These are phyloP conservation scores for Pseudomyrmex dendroicus DNA, from an alignment of 1,140 invertebrate species.

Conservation along the genomic window DNA sequence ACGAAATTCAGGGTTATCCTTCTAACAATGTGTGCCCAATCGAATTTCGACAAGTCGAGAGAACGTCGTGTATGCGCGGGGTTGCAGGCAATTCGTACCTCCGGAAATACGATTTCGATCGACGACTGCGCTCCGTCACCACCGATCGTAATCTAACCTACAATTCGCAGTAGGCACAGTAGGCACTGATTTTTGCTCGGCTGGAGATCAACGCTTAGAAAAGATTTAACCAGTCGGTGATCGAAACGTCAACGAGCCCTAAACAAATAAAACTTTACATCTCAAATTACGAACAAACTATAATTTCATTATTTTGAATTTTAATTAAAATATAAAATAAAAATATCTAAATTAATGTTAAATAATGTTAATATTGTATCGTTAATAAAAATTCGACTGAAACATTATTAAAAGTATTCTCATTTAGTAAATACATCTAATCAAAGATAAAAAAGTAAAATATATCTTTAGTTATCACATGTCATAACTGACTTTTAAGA, in stretches of 20 bases:
- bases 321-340: background rate
- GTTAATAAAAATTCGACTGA: background rate
- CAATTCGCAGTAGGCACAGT: constrained; percentile 75
- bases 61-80: constrained; percentile 22
- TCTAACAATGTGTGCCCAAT: constrained; percentile 65
- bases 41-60: constrained; percentile 58
- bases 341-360: background rate
- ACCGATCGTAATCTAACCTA: constrained; percentile 79
- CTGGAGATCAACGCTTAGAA: constrained; percentile 11
- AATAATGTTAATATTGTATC: background rate
- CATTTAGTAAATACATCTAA: constrained; percentile 7
- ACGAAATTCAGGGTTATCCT: constrained; percentile 67
- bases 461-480: background rate
- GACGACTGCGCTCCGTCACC: constrained; percentile 76
- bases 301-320: background rate
- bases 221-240: constrained; percentile 14
- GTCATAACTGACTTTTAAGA: background rate
- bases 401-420: background rate
- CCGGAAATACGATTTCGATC: constrained; percentile 82
- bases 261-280: constrained; percentile 9
- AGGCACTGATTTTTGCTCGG: constrained; percentile 66
- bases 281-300: background rate
- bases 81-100: constrained; percentile 72
- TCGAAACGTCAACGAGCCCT: constrained; percentile 42
- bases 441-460: background rate